Base-by-base conservation (phyloP, 2,797 vertebrate genomes). In the Meda fulgida region DNA sequence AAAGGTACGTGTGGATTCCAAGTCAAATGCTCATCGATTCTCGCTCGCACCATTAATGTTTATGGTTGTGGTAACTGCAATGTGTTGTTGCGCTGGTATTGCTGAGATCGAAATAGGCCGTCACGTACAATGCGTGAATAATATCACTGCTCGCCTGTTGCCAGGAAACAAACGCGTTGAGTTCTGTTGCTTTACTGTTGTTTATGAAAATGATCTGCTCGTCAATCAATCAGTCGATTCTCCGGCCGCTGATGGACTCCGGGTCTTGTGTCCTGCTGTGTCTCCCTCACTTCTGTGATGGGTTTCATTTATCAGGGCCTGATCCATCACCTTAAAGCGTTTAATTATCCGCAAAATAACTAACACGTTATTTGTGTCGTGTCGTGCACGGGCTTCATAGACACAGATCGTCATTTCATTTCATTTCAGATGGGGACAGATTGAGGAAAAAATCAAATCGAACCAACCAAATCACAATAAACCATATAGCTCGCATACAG, bases 121-220 rank as follows among this genome's bases (percentile, higher is more conserved):
- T 87, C 83, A 78, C 81, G 67, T 83, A 80, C 81, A 46, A 87
- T 58, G 48, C 55, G 55, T 51, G 70, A 79, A 88, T 80, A 58
- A 81, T 89, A 93, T 89, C 48, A 91, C 88, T 79, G 70, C 88
- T 91, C 90, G 88, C 89, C 87, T 89, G 91, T 92, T 94, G 91
- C 92, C 89, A 88, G 90, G 90, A 92, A 85, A 92, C 91, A 81
- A 83, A 92, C 89, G 48, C 88, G 88, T 58, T 31, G 78, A 78
- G 80, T 66, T 72, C 78, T 78, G 67, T 55, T 76, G 83, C 81
- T 81, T 58, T 63, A 67, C 76, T 60, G 85, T 87, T 85, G 76
- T 87, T 89, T 77, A 48, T 87, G 65, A 80, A 87, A 80, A 80
- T 66, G 43, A 89, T 84, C 71, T 40, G 82, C 67, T 67, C 80